Evolutionary conservation across 2,113 vertebrate genomes (phyloP), one percentile per base, ranked within the genome.

Genomic region (Proteles cristata): DNA sequence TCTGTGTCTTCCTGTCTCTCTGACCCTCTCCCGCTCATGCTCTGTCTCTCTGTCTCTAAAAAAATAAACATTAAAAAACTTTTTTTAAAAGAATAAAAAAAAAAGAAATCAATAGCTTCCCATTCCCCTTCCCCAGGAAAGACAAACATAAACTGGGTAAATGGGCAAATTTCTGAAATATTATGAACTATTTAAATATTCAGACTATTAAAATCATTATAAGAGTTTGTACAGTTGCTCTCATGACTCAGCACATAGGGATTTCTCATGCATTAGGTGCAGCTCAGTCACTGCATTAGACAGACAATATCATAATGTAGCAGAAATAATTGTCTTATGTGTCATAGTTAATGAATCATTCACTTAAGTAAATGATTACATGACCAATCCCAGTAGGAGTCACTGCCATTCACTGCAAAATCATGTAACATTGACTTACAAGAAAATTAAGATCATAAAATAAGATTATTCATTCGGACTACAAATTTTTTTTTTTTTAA

Each of bases 181-280:
- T 77, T 88, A 65, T 88, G 83, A 83, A 96, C 83, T 76, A 25
- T 92, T 97, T 96, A 86, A 90, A 68, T 86, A 76, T 77, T 68
- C 61, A 79, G 50, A 92, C 12, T 55, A 71, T 53, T 43, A 71
- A 65, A 87, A 93, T 80, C 48, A 19, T 45, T 58, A 74, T 4
- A 39, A 66, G 43, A 66, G 80, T 83, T 94, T 69, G 63, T 21
- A 31, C 28, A 61, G 58, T 21, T 33, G 31, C 48, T n/a, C 14
- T 94, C 21, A 25, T 93, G 95, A 94, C 58, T 90, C 92, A 89
- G 84, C 85, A 79, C 23, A 50, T 26, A 63, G 50, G 9, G 16
- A 50, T 88, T 65, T 79, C 25, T 92, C 48, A 31, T 69, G n/a
- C 15, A 1, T 21, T 19, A n/a, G 31, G 11, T 10, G 43, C 35